Base-by-base conservation (phyloP, 2,797 vertebrate species). In the Heteromormyrus szaboi region DNA sequence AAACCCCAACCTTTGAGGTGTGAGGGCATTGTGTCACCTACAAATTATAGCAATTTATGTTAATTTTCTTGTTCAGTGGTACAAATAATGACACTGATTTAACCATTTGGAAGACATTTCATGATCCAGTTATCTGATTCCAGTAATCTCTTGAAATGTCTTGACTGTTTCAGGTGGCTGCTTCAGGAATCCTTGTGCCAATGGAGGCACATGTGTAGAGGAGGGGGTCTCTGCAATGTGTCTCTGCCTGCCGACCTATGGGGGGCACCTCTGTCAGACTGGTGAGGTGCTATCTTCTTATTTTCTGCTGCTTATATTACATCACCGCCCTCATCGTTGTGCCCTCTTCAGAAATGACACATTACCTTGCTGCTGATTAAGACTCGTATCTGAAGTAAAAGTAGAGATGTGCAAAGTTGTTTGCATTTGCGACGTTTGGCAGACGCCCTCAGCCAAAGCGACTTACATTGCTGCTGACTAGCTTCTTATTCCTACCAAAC, bases 171-270 rank as follows among this genome's bases (percentile, higher is more conserved):
- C 95, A 98, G 98, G 97, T 94, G 93, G 93, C 91, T 99, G 97
- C 86, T 53, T 96, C 87, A 95, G 96, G 91, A 97, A 95, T 90
- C 97, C 97, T 1, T 99, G 98, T 93, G 90, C 93, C 90, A 99
- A 99, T 0, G 98, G 98, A 89, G 98, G 98, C 33, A 99, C 98
- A 0, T 99, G 98, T 91, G 89, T 95, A 0, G 98, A 99, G 5
- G 95, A 94, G 0, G 94, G 93, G 0, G 68, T 88, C 59, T 88
- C 17, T 0, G 11, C 93, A 4, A 88, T 90, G 76, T 99, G 98
- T 90, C 22, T 98, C 6, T 99, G 98, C 90, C 93, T 99, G 88
- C 96, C 97, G 0, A 96, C 96, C 89, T 99, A 99, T 0, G 95
- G 95, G 93, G 98, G 98, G 92, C 92, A 95, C 90, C 89, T 94